Percentiles rank a stretch among this genome's conserved stretches.
Evolutionary conservation across 2,797 vertebrate genomes (phyloP).

Genomic region (Manis pentadactyla): DNA sequence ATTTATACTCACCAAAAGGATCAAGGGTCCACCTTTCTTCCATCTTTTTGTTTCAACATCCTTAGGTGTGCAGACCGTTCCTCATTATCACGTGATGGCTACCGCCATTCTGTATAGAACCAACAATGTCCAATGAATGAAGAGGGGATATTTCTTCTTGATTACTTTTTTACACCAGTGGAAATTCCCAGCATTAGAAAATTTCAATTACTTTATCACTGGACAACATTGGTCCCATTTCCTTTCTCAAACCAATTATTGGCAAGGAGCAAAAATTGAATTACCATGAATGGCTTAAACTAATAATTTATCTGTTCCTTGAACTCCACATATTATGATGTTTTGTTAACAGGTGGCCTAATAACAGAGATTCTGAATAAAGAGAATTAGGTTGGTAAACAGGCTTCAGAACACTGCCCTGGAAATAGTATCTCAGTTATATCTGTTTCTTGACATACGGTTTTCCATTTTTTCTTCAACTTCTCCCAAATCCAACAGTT

Average conservation of each 20-base stretch:
- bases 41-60: neutral
- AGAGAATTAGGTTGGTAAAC: neutral
- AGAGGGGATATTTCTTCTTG: neutral
- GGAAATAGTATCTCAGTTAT: neutral
- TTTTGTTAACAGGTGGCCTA: neutral
- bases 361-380: neutral
- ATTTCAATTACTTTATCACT: neutral
- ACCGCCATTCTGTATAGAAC: accelerated
- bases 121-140: neutral
- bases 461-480: neutral
- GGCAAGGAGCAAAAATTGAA: neutral
- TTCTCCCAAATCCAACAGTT: neutral
- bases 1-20: neutral
- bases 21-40: neutral
- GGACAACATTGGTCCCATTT: neutral
- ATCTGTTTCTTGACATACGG: neutral
- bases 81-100: neutral
- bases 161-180: neutral
- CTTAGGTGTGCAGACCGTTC: neutral
- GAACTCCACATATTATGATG: neutral
- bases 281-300: neutral
- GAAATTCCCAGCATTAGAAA: neutral
- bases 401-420: neutral
- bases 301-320: neutral
- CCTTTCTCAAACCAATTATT: neutral